phyloP scores from a whole-genome alignment of 2,113 vertebrate species.

The Bothrops jararaca region DNA sequence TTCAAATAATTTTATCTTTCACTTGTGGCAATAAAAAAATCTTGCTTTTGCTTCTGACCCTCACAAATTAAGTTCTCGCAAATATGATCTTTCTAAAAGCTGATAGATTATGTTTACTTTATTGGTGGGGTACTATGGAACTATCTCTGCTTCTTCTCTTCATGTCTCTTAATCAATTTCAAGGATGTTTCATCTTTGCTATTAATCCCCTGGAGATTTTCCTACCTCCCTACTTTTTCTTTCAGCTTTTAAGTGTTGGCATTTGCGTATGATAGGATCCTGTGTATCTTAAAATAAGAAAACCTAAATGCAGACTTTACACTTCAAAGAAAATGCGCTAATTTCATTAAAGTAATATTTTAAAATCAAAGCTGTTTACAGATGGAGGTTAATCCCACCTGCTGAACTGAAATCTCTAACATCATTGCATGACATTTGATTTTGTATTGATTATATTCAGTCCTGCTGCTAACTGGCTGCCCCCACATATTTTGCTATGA shows the following conservation, averaged over 20 bases:
- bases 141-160: background rate
- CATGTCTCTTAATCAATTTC: constrained; percentile 15
- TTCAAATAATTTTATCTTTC: background rate
- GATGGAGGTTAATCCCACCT: constrained; percentile 12
- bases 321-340: constrained; percentile 30
- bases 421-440: constrained; percentile 17
- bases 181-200: constrained; percentile 4
- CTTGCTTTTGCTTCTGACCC: background rate
- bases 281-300: background rate
- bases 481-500: constrained; percentile 1
- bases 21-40: background rate
- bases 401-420: background rate
- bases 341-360: constrained; percentile 44
- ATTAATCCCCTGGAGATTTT: background rate
- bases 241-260: background rate
- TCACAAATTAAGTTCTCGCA: background rate
- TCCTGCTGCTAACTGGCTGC: constrained; percentile 17
- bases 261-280: background rate
- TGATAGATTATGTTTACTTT: background rate
- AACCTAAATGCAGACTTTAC: constrained; percentile 9
- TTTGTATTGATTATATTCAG: constrained; percentile 17
- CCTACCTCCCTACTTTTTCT: background rate
- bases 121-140: background rate
- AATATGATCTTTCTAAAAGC: background rate
- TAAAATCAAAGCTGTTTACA: constrained; percentile 32